Conservation (phyloP, 2,888 invertebrate species). For the Anarsia innoxiella region DNA sequence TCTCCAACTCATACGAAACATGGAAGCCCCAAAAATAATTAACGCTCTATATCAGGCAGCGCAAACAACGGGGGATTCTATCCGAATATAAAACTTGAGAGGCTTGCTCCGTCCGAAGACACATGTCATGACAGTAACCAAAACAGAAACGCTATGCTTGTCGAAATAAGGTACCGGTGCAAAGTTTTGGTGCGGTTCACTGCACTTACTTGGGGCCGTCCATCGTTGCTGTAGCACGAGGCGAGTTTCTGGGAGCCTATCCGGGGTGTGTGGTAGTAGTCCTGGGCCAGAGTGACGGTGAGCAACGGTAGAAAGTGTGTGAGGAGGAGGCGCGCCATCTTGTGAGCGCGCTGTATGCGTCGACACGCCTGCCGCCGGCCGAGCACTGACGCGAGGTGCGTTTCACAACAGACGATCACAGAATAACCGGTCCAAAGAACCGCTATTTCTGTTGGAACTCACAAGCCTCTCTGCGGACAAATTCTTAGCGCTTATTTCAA, state of each 20-base stretch:
- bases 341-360: slow-evolving; percentile 38
- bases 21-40: too few relatives aligned
- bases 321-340: slow-evolving; percentile 53
- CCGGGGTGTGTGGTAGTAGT: slow-evolving; percentile 49
- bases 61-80: not conserved
- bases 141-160: slow-evolving; percentile 25
- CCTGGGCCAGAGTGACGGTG: slow-evolving; percentile 42
- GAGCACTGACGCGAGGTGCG: slow-evolving; percentile 51
- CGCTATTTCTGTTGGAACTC: not conserved
- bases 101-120: slow-evolving; percentile 4
- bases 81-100: slow-evolving; percentile 7
- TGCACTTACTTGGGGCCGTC: slow-evolving; percentile 58
- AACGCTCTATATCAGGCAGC: not conserved
- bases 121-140: slow-evolving; percentile 29
- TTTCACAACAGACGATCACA: slow-evolving; percentile 63
- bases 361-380: slow-evolving; percentile 52
- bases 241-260: slow-evolving; percentile 55
- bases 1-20: too few relatives aligned
- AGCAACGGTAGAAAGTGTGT: slow-evolving; percentile 43
- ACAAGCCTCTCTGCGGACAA: not conserved
- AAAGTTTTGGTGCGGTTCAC: slow-evolving; percentile 31
- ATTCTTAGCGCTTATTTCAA: too few relatives aligned
- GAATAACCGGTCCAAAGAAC: slow-evolving; percentile 27
- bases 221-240: slow-evolving; percentile 57
- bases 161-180: slow-evolving; percentile 12